Percentiles rank a stretch among this genome's conserved stretches.
Evolutionary conservation across 2,797 vertebrate species (phyloP).

Genomic region (Odontamblyopus lacepedii): DNA sequence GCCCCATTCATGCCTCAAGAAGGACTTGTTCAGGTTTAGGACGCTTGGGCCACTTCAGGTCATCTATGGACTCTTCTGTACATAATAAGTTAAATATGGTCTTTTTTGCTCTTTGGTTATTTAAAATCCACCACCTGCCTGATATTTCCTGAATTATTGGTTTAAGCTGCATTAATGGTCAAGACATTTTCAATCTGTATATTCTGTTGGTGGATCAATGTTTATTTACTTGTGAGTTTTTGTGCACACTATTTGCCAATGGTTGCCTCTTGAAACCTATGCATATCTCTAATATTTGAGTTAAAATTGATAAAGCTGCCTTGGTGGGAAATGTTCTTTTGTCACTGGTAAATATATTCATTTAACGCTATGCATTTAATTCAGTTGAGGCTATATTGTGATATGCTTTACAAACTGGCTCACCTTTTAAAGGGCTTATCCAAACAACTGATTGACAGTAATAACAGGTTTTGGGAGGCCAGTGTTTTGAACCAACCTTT

Average conservation of each 20-base stretch:
- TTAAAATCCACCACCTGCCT: constrained; percentile 55
- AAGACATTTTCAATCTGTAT: constrained; percentile 19
- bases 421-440: constrained; percentile 44
- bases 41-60: constrained; percentile 45
- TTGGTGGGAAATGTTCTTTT: constrained; percentile 48
- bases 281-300: constrained; percentile 54
- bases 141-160: constrained; percentile 40
- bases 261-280: constrained; percentile 77
- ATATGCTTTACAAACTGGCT: constrained; percentile 51
- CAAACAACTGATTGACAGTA: constrained; percentile 42
- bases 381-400: constrained; percentile 38
- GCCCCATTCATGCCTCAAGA: constrained; percentile 56
- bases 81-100: constrained; percentile 58
- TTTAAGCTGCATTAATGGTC: constrained; percentile 50
- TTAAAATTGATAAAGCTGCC: constrained; percentile 56
- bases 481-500: constrained; percentile 36
- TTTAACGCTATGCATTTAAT: constrained; percentile 61
- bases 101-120: constrained; percentile 56
- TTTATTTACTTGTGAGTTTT: constrained; percentile 51
- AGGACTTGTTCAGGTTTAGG: constrained; percentile 62
- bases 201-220: constrained; percentile 41
- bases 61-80: constrained; percentile 61
- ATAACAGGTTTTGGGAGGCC: constrained; percentile 44
- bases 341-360: constrained; percentile 57
- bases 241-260: constrained; percentile 63